These are phyloP conservation scores for Bombylius major DNA, from an alignment of 2,888 invertebrate genomes.

Conservation along the genomic window DNA sequence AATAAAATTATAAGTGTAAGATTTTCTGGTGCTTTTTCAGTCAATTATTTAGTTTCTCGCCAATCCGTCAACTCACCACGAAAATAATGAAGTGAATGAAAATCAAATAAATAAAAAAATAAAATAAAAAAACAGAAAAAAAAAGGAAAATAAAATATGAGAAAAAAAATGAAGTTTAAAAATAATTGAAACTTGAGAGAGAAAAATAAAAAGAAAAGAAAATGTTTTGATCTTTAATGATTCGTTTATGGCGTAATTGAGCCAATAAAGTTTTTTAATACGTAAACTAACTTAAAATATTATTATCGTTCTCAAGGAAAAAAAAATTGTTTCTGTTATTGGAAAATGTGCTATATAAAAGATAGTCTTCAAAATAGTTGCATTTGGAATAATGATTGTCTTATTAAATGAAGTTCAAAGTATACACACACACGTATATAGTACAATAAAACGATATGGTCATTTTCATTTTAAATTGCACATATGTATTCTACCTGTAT, in stretches of 20 bases:
- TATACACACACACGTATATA: neutral
- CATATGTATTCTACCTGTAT: too few relatives aligned
- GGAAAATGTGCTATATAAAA: neutral
- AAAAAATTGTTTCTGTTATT: neutral
- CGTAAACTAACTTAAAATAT: neutral
- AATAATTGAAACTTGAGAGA: too few relatives aligned
- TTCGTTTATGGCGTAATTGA: conserved; percentile 7
- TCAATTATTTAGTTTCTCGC: conserved; percentile 9
- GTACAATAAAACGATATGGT: too few relatives aligned
- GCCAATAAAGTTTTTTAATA: conserved; percentile 6
- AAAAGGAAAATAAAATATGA: too few relatives aligned
- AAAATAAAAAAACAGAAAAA: too few relatives aligned
- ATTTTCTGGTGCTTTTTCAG: conserved; percentile 5
- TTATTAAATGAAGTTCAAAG: neutral
- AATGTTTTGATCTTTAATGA: neutral
- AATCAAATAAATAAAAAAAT: too few relatives aligned
- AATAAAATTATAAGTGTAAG: neutral
- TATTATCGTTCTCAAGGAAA: neutral
- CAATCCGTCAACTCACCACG: conserved; percentile 4
- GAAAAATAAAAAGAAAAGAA: neutral
- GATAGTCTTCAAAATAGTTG: too few relatives aligned
- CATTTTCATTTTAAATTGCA: too few relatives aligned
- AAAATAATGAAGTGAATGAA: too few relatives aligned
- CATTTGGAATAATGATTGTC: neutral
- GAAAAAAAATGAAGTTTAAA: too few relatives aligned